These are phyloP conservation scores for Cerceris ruficornis DNA, from an alignment of 2,888 invertebrate genomes.

Conservation along the genomic window DNA sequence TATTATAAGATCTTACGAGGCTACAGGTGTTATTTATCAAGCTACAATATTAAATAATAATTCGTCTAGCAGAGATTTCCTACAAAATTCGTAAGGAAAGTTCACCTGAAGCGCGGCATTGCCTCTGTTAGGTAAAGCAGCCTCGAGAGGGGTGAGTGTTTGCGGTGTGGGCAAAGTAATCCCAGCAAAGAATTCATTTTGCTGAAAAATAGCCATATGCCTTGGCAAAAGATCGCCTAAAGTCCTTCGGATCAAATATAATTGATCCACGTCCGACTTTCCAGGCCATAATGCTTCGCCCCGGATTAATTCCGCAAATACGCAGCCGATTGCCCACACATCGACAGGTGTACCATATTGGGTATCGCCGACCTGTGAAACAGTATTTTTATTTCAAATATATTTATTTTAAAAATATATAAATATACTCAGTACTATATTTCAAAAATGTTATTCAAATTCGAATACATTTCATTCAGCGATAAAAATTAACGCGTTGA, in stretches of 20 bases:
- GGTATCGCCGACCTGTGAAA: constrained; percentile 92
- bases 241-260: constrained; percentile 97
- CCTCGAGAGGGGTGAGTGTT: constrained; percentile 91
- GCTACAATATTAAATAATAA: background rate
- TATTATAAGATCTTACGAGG: no score
- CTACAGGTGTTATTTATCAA: no score
- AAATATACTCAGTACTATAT: background rate
- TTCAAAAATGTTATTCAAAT: background rate
- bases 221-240: constrained; percentile 96
- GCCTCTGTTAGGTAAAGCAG: constrained; percentile 90
- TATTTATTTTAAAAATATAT: background rate
- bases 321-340: constrained; percentile 99
- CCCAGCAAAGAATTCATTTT: constrained; percentile 97
- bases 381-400: background rate
- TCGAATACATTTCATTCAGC: no score
- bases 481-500: no score
- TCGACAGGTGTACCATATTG: constrained; percentile 96
- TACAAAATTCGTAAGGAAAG: background rate
- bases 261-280: constrained; percentile 98
- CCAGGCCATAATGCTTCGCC: constrained; percentile 99
- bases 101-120: constrained; percentile 71
- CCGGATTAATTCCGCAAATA: constrained; percentile 92
- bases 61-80: background rate
- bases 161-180: constrained; percentile 96
- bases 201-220: constrained; percentile 97